A percentile compares a stretch with the other conserved stretches of the same genome.
Evolutionary conservation across 2,888 invertebrate genomes (phyloP).

Genomic region (Chironomus tentans): DNA sequence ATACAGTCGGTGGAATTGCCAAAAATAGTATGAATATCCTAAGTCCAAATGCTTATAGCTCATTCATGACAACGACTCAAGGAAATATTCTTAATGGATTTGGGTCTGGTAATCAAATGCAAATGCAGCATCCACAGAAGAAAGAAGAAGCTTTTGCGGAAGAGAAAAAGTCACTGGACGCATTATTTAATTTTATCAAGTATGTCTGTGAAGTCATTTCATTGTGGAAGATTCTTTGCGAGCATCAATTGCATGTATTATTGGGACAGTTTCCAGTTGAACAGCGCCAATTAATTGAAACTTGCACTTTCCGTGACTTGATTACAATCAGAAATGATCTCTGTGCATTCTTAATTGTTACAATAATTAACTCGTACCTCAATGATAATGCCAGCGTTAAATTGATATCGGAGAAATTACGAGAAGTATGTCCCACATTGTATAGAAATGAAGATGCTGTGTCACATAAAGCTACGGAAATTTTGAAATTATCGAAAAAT

Average conservation of each 20-base stretch:
- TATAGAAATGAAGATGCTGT: constrained; percentile 94
- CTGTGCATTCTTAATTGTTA: constrained; percentile 66
- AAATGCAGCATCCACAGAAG: constrained; percentile 37
- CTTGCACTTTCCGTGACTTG: constrained; percentile 46
- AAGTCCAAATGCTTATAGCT: background rate
- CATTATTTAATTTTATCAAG: constrained; percentile 60
- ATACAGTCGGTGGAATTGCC: constrained; percentile 42
- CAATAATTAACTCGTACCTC: constrained; percentile 83
- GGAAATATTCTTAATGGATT: background rate
- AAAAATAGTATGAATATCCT: no score
- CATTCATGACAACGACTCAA: background rate
- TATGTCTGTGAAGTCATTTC: constrained; percentile 83
- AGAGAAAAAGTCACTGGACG: constrained; percentile 68
- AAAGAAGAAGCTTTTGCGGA: constrained; percentile 48
- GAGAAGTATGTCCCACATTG: constrained; percentile 86
- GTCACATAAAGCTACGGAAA: constrained; percentile 89
- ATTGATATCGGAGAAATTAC: constrained; percentile 74
- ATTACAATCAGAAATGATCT: constrained; percentile 49
- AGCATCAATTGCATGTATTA: constrained; percentile 82
- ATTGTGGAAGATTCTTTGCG: constrained; percentile 85
- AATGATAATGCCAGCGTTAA: constrained; percentile 93
- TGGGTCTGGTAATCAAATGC: background rate
- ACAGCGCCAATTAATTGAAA: constrained; percentile 53
- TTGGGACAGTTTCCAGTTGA: constrained; percentile 58
- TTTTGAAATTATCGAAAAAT: constrained; percentile 70